Evolutionary conservation across 2,888 invertebrate species (phyloP).

Genomic region (Dexiosoma caninum): DNA sequence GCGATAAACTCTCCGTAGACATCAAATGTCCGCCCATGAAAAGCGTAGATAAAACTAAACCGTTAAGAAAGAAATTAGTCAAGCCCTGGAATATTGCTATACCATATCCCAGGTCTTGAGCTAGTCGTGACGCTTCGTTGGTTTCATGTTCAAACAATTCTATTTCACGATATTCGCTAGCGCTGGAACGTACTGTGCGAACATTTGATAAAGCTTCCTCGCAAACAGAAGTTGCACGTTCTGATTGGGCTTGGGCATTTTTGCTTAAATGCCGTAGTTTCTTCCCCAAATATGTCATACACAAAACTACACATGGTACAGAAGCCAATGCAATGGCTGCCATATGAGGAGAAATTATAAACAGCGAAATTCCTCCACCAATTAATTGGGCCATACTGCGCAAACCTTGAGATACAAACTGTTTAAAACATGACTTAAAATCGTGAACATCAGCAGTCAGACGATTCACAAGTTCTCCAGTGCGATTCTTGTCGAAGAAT

Average conservation of each 20-base stretch:
- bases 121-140: conserved; percentile 83
- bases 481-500: conserved; percentile 93
- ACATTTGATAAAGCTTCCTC: conserved; percentile 97
- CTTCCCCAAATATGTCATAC: conserved; percentile 91
- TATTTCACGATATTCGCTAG: conserved; percentile 91
- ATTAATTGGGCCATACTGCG: conserved; percentile 90
- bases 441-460: conserved; percentile 96
- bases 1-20: conserved; percentile 87
- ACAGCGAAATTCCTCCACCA: conserved; percentile 79
- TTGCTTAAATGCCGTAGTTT: conserved; percentile 87
- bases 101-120: conserved; percentile 90
- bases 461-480: conserved; percentile 94
- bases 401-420: conserved; percentile 93
- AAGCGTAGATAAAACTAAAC: conserved; percentile 91
- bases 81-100: conserved; percentile 95
- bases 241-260: conserved; percentile 90
- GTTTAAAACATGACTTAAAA: conserved; percentile 97
- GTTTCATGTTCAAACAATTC: conserved; percentile 86
- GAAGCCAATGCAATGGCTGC: conserved; percentile 90
- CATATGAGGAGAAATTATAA: conserved; percentile 93
- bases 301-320: conserved; percentile 89
- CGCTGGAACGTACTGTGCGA: conserved; percentile 95
- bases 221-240: conserved; percentile 91
- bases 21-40: conserved; percentile 94
- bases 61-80: conserved; percentile 87